Evolutionary conservation across 2,888 invertebrate genomes (phyloP).

Genomic region (Buathra laborator): DNA sequence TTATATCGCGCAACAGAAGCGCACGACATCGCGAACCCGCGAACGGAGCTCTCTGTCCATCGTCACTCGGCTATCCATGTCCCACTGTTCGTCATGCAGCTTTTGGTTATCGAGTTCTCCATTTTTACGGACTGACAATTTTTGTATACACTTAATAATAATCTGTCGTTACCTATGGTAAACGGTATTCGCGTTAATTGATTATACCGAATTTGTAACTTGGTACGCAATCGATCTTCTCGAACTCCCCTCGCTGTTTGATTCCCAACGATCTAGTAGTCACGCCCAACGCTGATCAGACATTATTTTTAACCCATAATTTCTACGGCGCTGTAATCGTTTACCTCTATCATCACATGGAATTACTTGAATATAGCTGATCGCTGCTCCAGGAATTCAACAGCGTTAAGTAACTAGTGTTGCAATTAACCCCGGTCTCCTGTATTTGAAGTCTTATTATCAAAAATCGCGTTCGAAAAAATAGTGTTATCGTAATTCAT

Average conservation of each 20-base stretch:
- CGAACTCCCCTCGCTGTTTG: neutral
- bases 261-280: neutral
- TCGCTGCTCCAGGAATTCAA: too few relatives aligned
- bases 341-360: too few relatives aligned
- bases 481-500: too few relatives aligned
- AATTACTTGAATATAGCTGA: too few relatives aligned
- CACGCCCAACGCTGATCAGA: too few relatives aligned
- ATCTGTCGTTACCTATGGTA: neutral
- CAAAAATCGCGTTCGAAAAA: too few relatives aligned
- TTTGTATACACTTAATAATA: neutral
- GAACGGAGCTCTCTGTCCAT: constrained; percentile 23
- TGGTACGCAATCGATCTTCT: neutral
- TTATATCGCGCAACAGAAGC: constrained; percentile 80
- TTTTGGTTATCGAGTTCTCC: constrained; percentile 11
- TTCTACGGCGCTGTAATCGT: too few relatives aligned
- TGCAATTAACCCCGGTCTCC: too few relatives aligned
- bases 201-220: neutral
- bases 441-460: too few relatives aligned
- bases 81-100: neutral
- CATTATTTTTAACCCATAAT: too few relatives aligned
- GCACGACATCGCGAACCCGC: constrained; percentile 75
- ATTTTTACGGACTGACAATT: neutral
- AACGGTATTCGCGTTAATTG: neutral
- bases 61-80: neutral
- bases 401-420: too few relatives aligned